A percentile compares a stretch with the other conserved stretches of the same genome.
These are phyloP conservation scores for Phoenoteleia sp. DNA, from an alignment of 2,888 invertebrate species.

Conservation along the genomic window DNA sequence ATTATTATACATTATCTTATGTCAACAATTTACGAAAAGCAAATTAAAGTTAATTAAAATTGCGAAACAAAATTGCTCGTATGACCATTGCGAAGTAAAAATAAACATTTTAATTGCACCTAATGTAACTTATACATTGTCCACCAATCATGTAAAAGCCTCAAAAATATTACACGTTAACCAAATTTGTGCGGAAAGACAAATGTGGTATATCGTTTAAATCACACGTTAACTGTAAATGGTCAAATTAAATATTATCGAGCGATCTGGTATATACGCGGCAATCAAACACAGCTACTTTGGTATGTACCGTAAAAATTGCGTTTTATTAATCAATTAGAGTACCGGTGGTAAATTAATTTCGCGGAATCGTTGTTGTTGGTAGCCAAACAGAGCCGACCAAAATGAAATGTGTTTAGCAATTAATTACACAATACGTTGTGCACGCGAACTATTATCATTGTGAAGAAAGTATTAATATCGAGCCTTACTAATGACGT, in stretches of 20 bases:
- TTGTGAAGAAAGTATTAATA: background rate
- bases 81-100: too few species aligned
- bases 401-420: background rate
- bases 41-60: too few species aligned
- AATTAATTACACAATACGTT: background rate
- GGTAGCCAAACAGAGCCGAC: background rate
- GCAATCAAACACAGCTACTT: background rate
- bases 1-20: too few species aligned
- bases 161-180: too few species aligned
- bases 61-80: too few species aligned
- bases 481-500: background rate
- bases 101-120: too few species aligned
- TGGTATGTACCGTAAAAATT: background rate
- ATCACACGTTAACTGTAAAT: background rate
- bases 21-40: too few species aligned
- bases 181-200: background rate
- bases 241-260: slow-evolving; percentile 23
- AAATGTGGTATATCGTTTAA: background rate
- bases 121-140: too few species aligned
- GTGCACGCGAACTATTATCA: background rate
- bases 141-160: too few species aligned
- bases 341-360: background rate
- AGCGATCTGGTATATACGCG: background rate
- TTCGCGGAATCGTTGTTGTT: background rate
- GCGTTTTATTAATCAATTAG: slow-evolving; percentile 16